Evolutionary conservation across 2,797 vertebrate genomes (phyloP).

Genomic region (Myotis daubentonii): DNA sequence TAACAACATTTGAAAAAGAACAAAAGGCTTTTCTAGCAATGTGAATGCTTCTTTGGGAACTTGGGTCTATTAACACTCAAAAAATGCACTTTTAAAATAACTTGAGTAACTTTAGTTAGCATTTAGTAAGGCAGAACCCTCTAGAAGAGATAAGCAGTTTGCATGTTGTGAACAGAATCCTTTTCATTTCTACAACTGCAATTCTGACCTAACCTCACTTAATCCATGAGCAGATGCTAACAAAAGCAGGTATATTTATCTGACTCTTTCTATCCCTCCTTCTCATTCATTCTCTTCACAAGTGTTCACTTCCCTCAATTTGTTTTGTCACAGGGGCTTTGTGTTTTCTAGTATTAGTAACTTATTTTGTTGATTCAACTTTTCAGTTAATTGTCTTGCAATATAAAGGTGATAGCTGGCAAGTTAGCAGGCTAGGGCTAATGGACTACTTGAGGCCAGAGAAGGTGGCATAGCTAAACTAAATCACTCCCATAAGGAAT

Average conservation of each 20-base stretch:
- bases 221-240: background rate
- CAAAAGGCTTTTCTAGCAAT: background rate
- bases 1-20: slow-evolving; percentile 29
- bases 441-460: background rate
- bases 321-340: background rate
- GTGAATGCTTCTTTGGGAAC: background rate
- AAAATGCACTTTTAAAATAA: slow-evolving; percentile 40
- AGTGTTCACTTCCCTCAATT: background rate
- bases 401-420: background rate
- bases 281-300: slow-evolving; percentile 29
- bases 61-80: slow-evolving; percentile 17
- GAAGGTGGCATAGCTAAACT: background rate
- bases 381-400: slow-evolving; percentile 29
- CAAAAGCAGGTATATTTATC: background rate
- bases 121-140: background rate
- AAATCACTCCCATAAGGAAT: background rate
- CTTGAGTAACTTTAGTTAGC: background rate
- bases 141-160: background rate
- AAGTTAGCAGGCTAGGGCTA: background rate
- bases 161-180: background rate
- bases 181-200: background rate
- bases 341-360: background rate
- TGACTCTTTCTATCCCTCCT: background rate
- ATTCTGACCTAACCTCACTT: background rate
- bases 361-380: background rate